phyloP scores from a whole-genome alignment of 1,140 invertebrate species.

The Sminthurinus signatus region DNA sequence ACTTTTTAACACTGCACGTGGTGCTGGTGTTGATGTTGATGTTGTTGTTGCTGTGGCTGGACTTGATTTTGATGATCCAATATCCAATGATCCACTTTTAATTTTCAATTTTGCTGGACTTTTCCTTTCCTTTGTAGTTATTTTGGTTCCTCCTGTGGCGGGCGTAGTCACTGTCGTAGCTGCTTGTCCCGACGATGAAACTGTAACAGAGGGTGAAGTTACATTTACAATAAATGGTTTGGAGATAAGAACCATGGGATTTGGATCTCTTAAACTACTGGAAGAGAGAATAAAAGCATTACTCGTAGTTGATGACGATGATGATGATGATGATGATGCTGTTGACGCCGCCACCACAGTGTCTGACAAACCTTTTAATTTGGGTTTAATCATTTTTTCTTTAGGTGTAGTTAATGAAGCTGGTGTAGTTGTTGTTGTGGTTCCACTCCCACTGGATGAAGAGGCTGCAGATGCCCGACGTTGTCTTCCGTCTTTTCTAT shows the following conservation, averaged over 20 bases:
- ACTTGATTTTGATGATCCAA: neutral
- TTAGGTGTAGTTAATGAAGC: constrained; percentile 2
- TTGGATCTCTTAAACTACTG: constrained; percentile 3
- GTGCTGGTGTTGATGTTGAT: neutral
- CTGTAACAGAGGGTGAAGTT: neutral
- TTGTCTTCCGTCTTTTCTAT: constrained; percentile 3
- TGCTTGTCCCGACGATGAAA: too few relatives aligned
- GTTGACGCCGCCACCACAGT: too few relatives aligned
- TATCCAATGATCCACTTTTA: neutral
- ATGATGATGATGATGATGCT: neutral
- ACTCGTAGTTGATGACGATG: neutral
- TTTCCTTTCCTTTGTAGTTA: constrained; percentile 4
- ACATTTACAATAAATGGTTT: neutral
- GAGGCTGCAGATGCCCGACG: constrained; percentile 1
- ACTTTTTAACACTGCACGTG: too few relatives aligned
- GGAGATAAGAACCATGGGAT: constrained; percentile 1
- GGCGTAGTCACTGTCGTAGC: neutral
- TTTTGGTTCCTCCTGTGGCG: neutral
- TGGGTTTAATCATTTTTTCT: constrained; percentile 8
- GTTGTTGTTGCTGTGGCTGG: neutral
- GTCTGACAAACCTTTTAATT: constrained; percentile 6
- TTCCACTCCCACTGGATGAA: neutral
- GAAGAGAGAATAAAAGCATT: constrained; percentile 11
- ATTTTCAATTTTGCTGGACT: constrained; percentile 12
- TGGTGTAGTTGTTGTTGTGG: neutral